phyloP scores from a whole-genome alignment of 2,888 invertebrate genomes.

The Platynereis dumerilii region DNA sequence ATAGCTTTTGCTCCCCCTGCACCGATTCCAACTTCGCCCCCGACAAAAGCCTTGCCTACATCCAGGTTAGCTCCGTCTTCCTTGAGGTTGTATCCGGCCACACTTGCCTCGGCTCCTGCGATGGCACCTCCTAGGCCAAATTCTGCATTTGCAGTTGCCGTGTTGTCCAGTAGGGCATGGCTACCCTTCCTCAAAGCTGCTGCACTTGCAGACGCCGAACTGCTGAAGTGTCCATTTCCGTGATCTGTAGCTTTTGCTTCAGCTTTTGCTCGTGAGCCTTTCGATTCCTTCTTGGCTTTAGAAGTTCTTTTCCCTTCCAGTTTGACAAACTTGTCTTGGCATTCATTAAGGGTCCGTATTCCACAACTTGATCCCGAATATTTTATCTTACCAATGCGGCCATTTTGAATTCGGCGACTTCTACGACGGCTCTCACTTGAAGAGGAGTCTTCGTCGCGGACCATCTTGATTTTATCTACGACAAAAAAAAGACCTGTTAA shows the following conservation, averaged over 20 bases:
- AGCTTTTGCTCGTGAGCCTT: neutral
- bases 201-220: neutral
- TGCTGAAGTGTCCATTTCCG: constrained; percentile 4
- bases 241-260: neutral
- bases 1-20: constrained; percentile 5
- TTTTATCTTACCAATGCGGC: no score
- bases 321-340: no score
- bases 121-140: neutral
- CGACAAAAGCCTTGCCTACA: neutral
- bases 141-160: neutral
- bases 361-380: no score
- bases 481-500: no score
- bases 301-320: no score
- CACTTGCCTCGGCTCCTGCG: neutral
- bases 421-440: no score
- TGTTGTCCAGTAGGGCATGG: no score
- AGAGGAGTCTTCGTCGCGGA: no score
- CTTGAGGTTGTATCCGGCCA: neutral
- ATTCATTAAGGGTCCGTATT: no score
- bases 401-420: no score
- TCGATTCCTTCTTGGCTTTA: neutral
- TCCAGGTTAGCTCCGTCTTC: neutral
- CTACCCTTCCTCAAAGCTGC: neutral
- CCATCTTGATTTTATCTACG: no score
- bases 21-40: neutral